Conservation (phyloP, 2,888 invertebrate species). For the Pelosia muscerda region DNA sequence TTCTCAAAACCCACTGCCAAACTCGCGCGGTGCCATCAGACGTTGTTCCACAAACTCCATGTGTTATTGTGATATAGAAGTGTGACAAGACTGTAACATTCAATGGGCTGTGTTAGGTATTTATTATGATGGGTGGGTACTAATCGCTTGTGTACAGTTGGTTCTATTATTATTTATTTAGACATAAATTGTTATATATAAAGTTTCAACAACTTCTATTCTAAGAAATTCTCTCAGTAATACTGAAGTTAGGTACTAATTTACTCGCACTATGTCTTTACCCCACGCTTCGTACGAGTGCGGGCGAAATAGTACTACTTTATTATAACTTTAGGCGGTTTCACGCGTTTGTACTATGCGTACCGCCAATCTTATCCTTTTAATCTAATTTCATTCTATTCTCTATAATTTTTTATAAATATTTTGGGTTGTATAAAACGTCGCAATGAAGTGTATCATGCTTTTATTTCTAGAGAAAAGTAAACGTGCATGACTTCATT, state of each 20-base stretch:
- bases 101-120: slow-evolving; percentile 66
- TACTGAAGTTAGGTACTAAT: too few species aligned
- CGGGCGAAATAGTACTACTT: too few species aligned
- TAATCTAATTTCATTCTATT: not conserved
- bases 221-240: too few species aligned
- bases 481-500: slow-evolving; percentile 1
- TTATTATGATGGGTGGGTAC: slow-evolving; percentile 50
- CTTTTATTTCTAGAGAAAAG: not conserved
- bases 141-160: slow-evolving; percentile 47
- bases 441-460: not conserved
- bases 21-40: slow-evolving; percentile 60
- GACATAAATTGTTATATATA: slow-evolving; percentile 37
- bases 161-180: slow-evolving; percentile 52
- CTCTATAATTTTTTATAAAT: slow-evolving; percentile 24
- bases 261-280: too few species aligned
- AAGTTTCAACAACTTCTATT: slow-evolving; percentile 23
- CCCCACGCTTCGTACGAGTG: too few species aligned
- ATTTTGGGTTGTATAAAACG: slow-evolving; percentile 14
- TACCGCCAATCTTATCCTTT: too few species aligned
- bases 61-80: slow-evolving; percentile 70
- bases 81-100: slow-evolving; percentile 64
- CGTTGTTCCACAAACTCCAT: slow-evolving; percentile 61
- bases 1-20: slow-evolving; percentile 76
- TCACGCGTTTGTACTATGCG: too few species aligned
- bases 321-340: too few species aligned